Percentiles rank a stretch among this genome's conserved stretches.
phyloP scores from a whole-genome alignment of 1,140 invertebrate species.

The Sipha flava region DNA sequence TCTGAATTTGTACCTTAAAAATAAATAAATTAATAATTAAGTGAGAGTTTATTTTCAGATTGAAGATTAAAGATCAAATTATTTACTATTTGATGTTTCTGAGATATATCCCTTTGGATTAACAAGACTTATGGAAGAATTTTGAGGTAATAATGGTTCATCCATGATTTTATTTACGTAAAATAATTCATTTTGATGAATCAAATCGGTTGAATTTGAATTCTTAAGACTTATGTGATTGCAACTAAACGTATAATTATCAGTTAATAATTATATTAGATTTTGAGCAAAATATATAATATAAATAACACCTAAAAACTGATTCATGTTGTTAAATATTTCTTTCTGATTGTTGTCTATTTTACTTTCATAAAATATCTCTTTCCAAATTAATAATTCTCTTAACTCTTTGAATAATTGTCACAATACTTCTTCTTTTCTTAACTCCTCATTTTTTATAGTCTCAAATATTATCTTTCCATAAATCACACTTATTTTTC shows the following conservation, averaged over 20 bases:
- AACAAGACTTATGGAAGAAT: neutral
- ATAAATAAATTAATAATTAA: neutral
- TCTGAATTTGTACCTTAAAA: slow-evolving; percentile 42
- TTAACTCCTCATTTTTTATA: too few species aligned
- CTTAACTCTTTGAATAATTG: too few species aligned
- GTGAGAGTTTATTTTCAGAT: neutral
- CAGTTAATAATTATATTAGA: neutral
- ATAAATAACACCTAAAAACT: too few species aligned
- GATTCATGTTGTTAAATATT: too few species aligned
- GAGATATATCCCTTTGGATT: neutral
- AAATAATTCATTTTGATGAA: neutral
- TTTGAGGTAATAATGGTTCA: neutral
- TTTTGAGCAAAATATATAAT: too few species aligned
- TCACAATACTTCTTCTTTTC: too few species aligned
- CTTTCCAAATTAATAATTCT: too few species aligned
- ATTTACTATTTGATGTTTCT: slow-evolving; percentile 7
- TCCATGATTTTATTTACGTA: neutral
- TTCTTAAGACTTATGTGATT: neutral
- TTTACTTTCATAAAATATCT: too few species aligned
- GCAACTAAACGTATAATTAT: neutral
- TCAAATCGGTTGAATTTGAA: neutral
- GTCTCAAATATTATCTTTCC: too few species aligned
- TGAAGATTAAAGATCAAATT: neutral
- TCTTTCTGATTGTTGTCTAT: too few species aligned
- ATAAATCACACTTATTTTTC: too few species aligned